These are phyloP conservation scores for Sanderia malayensis DNA, from an alignment of 30 jellyfish, hydroid and myxozoan species.

Conservation along the genomic window DNA sequence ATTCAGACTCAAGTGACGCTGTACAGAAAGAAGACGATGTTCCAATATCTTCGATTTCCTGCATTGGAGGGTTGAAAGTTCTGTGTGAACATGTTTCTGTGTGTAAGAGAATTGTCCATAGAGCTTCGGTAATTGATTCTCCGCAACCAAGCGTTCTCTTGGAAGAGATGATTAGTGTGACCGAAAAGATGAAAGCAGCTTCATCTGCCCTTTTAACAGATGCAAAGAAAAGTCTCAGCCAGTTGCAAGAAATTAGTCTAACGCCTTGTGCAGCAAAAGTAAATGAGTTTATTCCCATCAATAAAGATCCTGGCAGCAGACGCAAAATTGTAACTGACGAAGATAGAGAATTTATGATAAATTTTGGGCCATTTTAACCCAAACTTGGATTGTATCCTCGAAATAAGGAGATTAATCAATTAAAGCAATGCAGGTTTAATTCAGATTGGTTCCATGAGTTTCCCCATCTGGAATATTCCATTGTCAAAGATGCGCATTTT, in stretches of 20 bases:
- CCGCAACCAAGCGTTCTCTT: slow-evolving; percentile 45
- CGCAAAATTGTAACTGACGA: slow-evolving; percentile 39
- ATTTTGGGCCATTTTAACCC: slow-evolving; percentile 47
- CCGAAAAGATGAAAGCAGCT: slow-evolving; percentile 50
- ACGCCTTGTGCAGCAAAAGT: slow-evolving; percentile 30
- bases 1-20: slow-evolving; percentile 18
- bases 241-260: slow-evolving; percentile 25
- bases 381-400: slow-evolving; percentile 38
- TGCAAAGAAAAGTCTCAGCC: slow-evolving; percentile 58
- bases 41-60: slow-evolving; percentile 44
- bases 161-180: slow-evolving; percentile 44
- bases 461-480: slow-evolving; percentile 64
- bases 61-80: slow-evolving; percentile 31
- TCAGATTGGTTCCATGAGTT: slow-evolving; percentile 55
- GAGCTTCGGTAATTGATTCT: slow-evolving; percentile 55
- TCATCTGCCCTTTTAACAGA: slow-evolving; percentile 43
- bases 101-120: slow-evolving; percentile 47
- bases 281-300: slow-evolving; percentile 39
- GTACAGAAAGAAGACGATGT: slow-evolving; percentile 39
- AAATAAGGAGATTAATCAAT: slow-evolving; percentile 38
- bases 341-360: slow-evolving; percentile 40
- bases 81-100: slow-evolving; percentile 43
- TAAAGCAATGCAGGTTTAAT: slow-evolving; percentile 41
- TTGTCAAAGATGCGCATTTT: slow-evolving; percentile 51
- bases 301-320: slow-evolving; percentile 58